Conservation (phyloP, 64 coral and sea anemone genomes). For the Hydrozoanthus tunicans region DNA sequence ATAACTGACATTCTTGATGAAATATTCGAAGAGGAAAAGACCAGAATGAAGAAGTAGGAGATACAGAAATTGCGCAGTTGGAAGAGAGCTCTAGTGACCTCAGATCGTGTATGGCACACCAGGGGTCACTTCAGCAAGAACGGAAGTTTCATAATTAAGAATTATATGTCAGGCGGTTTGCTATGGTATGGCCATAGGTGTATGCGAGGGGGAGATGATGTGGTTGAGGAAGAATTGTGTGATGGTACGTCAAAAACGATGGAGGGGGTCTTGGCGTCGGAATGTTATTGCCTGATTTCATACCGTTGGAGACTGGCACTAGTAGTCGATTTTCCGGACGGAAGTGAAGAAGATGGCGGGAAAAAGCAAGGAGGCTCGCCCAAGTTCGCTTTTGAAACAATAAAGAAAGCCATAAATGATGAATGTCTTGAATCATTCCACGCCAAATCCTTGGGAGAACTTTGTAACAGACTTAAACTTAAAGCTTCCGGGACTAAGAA, state of each 20-base stretch:
- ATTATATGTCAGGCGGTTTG: conserved; percentile 11
- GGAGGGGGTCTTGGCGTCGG: conserved; percentile 42
- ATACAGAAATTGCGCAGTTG: conserved; percentile 25
- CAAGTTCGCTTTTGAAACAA: not conserved
- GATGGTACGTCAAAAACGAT: conserved; percentile 62
- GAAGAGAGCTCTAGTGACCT: conserved; percentile 17
- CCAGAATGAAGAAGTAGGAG: conserved; percentile 3
- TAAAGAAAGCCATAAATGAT: not conserved
- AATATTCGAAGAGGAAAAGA: conserved; percentile 40
- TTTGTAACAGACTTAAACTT: conserved; percentile 29
- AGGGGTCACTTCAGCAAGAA: conserved; percentile 16
- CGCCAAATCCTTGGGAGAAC: conserved; percentile 22
- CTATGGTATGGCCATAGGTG: conserved; percentile 37
- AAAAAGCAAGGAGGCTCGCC: not conserved
- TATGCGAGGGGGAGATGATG: conserved; percentile 22
- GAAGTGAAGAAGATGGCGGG: not conserved
- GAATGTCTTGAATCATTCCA: not conserved
- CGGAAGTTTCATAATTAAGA: not conserved
- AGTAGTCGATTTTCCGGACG: not conserved
- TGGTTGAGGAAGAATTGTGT: conserved; percentile 48
- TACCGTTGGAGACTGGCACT: not conserved
- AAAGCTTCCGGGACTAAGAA: conserved; percentile 40
- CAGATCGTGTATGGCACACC: conserved; percentile 59
- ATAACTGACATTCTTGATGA: conserved; percentile 11
- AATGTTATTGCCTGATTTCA: conserved; percentile 50